Evolutionary conservation across 2,113 vertebrate species (phyloP).

Genomic region (Etheostoma spectabile): DNA sequence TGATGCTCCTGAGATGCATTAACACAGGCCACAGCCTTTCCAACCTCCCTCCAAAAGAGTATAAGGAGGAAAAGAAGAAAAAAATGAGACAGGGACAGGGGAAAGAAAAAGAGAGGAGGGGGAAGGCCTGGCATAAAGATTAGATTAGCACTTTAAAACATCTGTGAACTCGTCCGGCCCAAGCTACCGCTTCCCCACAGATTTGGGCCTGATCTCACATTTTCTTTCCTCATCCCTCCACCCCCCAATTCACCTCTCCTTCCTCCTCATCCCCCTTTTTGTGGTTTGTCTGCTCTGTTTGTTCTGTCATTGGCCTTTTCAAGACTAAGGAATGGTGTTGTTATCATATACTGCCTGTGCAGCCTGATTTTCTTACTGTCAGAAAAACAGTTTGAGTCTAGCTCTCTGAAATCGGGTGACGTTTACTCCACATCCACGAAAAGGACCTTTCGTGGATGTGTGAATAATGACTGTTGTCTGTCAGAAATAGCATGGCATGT

Average conservation of each 20-base stretch:
- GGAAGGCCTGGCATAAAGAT: constrained; percentile 85
- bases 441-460: too few species aligned
- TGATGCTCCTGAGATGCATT: constrained; percentile 84
- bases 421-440: too few species aligned
- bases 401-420: neutral
- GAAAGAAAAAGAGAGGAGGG: constrained; percentile 61
- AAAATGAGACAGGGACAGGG: constrained; percentile 48
- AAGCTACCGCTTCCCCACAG: constrained; percentile 79
- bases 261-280: constrained; percentile 39
- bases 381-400: neutral
- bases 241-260: constrained; percentile 43
- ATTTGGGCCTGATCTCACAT: constrained; percentile 80
- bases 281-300: constrained; percentile 50
- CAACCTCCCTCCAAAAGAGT: constrained; percentile 57
- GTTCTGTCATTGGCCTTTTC: constrained; percentile 38
- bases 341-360: neutral
- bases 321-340: neutral
- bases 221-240: constrained; percentile 62
- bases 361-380: neutral
- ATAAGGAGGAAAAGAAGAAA: constrained; percentile 52
- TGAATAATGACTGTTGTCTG: neutral
- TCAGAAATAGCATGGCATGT: neutral
- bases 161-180: constrained; percentile 83
- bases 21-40: constrained; percentile 74
- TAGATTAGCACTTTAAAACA: constrained; percentile 89